These are phyloP conservation scores for Cephus sareptanus DNA, from an alignment of 2,888 invertebrate species.

Conservation along the genomic window DNA sequence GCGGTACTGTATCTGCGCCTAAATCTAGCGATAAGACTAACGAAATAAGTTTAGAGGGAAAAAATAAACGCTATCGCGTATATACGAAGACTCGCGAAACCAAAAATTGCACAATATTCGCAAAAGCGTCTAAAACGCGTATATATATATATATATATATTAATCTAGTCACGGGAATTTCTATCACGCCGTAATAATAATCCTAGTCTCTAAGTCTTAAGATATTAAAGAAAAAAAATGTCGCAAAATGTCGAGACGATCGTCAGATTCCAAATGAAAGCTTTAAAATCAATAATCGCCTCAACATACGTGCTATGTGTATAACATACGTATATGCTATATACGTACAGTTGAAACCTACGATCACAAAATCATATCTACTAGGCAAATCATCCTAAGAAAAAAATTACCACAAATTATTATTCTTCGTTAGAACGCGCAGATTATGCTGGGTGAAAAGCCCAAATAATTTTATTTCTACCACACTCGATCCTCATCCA, in stretches of 20 bases:
- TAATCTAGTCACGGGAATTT: conserved; percentile 4
- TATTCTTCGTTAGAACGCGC: neutral
- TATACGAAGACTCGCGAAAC: conserved; percentile 14
- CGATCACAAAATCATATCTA: neutral
- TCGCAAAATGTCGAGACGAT: neutral
- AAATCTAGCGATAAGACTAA: neutral
- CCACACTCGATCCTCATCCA: neutral
- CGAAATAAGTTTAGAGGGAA: conserved; percentile 38
- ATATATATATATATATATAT: neutral
- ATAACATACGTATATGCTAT: neutral
- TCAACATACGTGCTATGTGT: neutral
- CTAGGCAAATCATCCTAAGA: neutral
- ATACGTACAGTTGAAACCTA: neutral
- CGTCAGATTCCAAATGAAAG: neutral
- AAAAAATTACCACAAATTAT: neutral
- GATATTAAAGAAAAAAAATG: neutral
- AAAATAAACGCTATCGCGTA: conserved; percentile 52
- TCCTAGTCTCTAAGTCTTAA: neutral
- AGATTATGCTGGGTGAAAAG: neutral
- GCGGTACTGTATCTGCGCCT: neutral
- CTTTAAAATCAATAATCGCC: neutral
- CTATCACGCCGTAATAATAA: neutral
- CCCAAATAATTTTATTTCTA: neutral
- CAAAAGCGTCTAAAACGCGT: neutral
- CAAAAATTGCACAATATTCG: neutral